Base-by-base conservation (phyloP, 2,797 vertebrate genomes). In the Carapus acus region DNA sequence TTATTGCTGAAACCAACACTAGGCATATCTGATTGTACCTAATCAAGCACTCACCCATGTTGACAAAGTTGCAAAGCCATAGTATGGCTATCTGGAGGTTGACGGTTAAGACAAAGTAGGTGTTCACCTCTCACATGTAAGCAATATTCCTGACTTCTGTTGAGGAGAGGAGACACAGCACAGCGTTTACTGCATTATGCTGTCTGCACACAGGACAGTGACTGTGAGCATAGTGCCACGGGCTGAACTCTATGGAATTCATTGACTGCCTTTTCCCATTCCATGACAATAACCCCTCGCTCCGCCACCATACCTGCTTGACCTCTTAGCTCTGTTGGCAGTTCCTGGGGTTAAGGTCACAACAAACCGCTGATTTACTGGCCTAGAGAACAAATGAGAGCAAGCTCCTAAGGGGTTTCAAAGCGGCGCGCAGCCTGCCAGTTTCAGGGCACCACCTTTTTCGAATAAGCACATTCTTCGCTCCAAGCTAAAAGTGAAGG, bases 401-500 rank as follows among this genome's bases (percentile, higher is more conserved):
- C 67, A 50, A 70, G 72, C 54, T 27, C 60, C 45, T 14, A 52
- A 67, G 74, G 79, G 64, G 40, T 75, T 80, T 79, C 58, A 72
- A 76, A 78, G 73, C 49, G 76, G 68, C 68, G 40, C 60, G 48
- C 73, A 51, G 73, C 60, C 62, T 69, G 42, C 34, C 20, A 3
- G 58, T 83, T 83, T 75, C 61, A 69, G 62, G 65, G 71, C 73
- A 67, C 66, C 68, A 74, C 81, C 79, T 78, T 83, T 77, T 78
- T 52, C 62, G 62, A 83, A 82, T 80, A 80, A 80, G 66, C 74
- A 76, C 71, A 79, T 77, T 54, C 60, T 74, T 58, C 76, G 72
- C 71, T 76, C 54, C 29, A 74, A 73, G 76, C 71, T 62, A 58
- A 72, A 74, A 54, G 56, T 48, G 54, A 76, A 9, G 67, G 67